A percentile compares a stretch with the other conserved stretches of the same genome.
Conservation (phyloP, 2,797 vertebrate species). For the Tokudaia tokunoshimensis region DNA sequence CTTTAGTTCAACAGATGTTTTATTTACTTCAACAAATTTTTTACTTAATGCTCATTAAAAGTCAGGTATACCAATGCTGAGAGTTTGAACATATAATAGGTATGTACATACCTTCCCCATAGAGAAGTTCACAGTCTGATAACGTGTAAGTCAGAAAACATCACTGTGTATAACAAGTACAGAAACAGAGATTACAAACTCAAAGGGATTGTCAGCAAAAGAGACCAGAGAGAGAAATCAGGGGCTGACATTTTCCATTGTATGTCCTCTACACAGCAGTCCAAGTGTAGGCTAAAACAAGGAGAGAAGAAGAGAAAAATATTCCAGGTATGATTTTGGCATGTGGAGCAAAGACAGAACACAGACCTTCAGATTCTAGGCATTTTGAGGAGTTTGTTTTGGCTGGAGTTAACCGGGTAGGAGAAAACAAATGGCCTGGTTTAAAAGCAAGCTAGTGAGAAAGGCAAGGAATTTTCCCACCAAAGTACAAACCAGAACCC, state of each 20-base stretch:
- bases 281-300: background rate
- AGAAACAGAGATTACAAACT: background rate
- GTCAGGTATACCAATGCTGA: constrained; percentile 5
- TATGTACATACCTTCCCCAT: background rate
- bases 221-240: background rate
- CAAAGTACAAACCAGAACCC: background rate
- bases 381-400: constrained; percentile 19
- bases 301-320: background rate
- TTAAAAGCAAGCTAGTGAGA: background rate
- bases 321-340: background rate
- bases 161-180: background rate
- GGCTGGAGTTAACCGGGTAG: background rate
- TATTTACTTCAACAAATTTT: constrained; percentile 58
- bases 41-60: constrained; percentile 56
- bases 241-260: background rate
- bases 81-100: constrained; percentile 48
- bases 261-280: background rate
- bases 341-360: background rate
- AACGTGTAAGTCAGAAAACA: constrained; percentile 16
- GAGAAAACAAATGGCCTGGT: background rate
- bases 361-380: background rate
- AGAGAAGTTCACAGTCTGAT: constrained; percentile 7
- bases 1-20: constrained; percentile 53
- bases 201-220: background rate
- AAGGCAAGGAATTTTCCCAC: background rate